These are phyloP conservation scores for Hyperoodon ampullatus DNA, from an alignment of 2,113 vertebrate species.

Conservation along the genomic window DNA sequence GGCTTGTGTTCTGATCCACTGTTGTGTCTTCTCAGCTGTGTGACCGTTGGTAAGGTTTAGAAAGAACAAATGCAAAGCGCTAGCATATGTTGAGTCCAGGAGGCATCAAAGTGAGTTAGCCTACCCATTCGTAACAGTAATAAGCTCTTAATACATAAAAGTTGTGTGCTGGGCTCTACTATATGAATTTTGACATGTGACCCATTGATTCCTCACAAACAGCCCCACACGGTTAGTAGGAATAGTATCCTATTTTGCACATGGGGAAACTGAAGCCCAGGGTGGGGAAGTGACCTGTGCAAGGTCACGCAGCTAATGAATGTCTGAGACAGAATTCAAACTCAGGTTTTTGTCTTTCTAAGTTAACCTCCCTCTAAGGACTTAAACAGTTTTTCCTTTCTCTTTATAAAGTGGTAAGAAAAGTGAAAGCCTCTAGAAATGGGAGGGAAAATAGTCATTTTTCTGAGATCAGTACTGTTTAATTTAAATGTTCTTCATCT, in stretches of 20 bases:
- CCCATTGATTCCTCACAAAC: background rate
- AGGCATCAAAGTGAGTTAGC: background rate
- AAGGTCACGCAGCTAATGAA: background rate
- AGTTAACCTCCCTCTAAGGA: conserved; percentile 2
- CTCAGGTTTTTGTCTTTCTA: conserved; percentile 15
- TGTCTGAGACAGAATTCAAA: conserved; percentile 6
- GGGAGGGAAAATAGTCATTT: background rate
- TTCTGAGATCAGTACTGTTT: background rate
- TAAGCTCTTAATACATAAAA: background rate
- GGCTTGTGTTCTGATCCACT: background rate
- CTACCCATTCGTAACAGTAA: background rate
- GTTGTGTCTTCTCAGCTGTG: conserved; percentile 33
- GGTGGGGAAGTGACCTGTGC: background rate
- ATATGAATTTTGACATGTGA: background rate
- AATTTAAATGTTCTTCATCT: background rate
- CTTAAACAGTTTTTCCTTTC: background rate
- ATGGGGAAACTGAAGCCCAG: background rate
- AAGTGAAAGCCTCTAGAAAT: background rate
- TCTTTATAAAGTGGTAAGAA: background rate
- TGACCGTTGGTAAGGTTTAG: conserved; percentile 54
- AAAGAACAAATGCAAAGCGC: background rate
- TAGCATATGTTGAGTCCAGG: background rate
- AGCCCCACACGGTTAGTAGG: background rate
- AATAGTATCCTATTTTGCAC: conserved; percentile 7
- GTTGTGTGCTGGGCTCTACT: background rate